phyloP scores from a whole-genome alignment of 2,113 vertebrate species.

The Rhadina sibilatrix region DNA sequence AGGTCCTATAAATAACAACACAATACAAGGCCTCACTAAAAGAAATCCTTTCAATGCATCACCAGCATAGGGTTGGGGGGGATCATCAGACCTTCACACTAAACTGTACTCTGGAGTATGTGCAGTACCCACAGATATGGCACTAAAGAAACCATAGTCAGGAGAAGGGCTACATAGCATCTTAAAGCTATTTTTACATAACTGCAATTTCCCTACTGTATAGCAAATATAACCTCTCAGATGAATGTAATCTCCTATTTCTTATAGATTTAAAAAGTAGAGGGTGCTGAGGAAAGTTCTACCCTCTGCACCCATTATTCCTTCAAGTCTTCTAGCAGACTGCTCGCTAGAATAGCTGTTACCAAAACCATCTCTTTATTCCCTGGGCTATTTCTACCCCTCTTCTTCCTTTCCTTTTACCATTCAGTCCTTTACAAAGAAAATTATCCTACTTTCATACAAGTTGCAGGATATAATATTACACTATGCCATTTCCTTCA shows the following conservation, averaged over 20 bases:
- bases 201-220: background rate
- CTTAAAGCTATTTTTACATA: background rate
- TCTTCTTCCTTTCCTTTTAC: background rate
- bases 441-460: background rate
- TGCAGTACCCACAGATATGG: background rate
- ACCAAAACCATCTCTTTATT: background rate
- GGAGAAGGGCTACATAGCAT: background rate
- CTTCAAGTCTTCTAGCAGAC: background rate
- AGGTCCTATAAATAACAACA: background rate
- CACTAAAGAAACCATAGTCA: background rate
- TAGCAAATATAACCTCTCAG: background rate
- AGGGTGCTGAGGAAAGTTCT: background rate
- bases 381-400: accelerated
- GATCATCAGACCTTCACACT: background rate
- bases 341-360: background rate
- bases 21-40: background rate
- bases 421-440: background rate
- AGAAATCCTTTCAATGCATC: background rate
- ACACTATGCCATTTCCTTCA: background rate
- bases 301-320: background rate
- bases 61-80: background rate
- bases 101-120: background rate
- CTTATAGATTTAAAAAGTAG: background rate
- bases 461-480: background rate
- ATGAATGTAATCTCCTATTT: background rate